Evolutionary conservation across 2,888 invertebrate species (phyloP).

Genomic region (Eupithecia abbreviata): DNA sequence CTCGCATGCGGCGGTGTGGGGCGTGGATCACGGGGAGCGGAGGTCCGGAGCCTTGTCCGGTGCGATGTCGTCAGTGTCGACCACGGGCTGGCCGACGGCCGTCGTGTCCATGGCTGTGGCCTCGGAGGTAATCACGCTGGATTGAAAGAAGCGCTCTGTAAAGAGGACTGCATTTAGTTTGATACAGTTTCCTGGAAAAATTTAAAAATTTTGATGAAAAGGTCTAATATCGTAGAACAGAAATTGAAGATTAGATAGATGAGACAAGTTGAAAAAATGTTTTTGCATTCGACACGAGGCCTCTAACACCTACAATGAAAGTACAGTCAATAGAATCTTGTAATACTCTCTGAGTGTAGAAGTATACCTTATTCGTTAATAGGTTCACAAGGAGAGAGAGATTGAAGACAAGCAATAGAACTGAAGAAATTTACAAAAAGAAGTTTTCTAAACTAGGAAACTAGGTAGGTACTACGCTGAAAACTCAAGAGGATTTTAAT

Average conservation of each 20-base stretch:
- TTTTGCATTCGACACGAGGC: neutral
- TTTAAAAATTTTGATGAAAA: neutral
- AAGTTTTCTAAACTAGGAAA: neutral
- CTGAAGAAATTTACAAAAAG: neutral
- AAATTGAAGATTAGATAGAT: neutral
- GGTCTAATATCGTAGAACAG: neutral
- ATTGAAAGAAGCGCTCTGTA: slow-evolving; percentile 86
- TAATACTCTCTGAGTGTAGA: neutral
- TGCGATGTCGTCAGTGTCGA: slow-evolving; percentile 71
- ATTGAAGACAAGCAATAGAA: neutral
- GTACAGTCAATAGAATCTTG: neutral
- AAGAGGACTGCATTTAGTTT: slow-evolving; percentile 47
- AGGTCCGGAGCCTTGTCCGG: slow-evolving; percentile 78
- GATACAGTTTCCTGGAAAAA: slow-evolving; percentile 29
- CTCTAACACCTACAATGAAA: neutral
- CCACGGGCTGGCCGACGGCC: slow-evolving; percentile 63
- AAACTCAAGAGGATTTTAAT: neutral
- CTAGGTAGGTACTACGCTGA: neutral
- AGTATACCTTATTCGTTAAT: neutral
- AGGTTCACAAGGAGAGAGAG: neutral
- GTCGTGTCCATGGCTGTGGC: slow-evolving; percentile 82
- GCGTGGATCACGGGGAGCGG: slow-evolving; percentile 75
- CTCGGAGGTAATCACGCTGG: slow-evolving; percentile 83
- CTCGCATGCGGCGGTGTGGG: slow-evolving; percentile 50
- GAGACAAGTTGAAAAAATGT: neutral